phyloP scores from a whole-genome alignment of 2,888 invertebrate genomes.

The Drosophila bunnanda region DNA sequence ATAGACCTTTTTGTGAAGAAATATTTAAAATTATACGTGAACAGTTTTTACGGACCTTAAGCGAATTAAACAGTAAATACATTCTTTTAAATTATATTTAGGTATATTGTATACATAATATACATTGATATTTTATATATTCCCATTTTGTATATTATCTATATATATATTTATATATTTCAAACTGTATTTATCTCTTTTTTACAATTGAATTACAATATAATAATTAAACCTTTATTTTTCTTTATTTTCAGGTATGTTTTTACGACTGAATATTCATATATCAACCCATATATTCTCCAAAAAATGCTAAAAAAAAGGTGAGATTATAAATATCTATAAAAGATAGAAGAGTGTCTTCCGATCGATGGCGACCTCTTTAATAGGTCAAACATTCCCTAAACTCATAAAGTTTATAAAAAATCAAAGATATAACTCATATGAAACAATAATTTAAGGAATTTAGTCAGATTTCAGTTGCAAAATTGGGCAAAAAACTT shows the following conservation, averaged over 20 bases:
- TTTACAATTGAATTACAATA: background rate
- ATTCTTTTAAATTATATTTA: no score
- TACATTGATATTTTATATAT: no score
- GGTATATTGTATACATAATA: no score
- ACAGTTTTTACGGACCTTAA: no score
- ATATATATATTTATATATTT: background rate
- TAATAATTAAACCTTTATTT: background rate
- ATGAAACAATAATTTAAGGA: background rate
- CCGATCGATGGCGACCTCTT: background rate
- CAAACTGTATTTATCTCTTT: no score
- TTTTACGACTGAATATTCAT: background rate
- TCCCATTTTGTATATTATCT: no score
- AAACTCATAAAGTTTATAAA: background rate
- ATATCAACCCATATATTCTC: background rate
- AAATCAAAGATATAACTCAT: no score
- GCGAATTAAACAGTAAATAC: no score
- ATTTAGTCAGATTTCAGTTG: background rate
- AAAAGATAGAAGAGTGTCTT: background rate
- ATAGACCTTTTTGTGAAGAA: no score
- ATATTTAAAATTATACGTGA: no score
- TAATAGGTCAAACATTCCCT: background rate
- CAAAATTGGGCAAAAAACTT: background rate
- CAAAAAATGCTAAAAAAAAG: background rate
- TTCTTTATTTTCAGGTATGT: conserved; percentile 20
- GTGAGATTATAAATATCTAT: background rate